These are phyloP conservation scores for Caenorhabditis macrosperma DNA, from an alignment of 2,888 invertebrate species.

Conservation along the genomic window DNA sequence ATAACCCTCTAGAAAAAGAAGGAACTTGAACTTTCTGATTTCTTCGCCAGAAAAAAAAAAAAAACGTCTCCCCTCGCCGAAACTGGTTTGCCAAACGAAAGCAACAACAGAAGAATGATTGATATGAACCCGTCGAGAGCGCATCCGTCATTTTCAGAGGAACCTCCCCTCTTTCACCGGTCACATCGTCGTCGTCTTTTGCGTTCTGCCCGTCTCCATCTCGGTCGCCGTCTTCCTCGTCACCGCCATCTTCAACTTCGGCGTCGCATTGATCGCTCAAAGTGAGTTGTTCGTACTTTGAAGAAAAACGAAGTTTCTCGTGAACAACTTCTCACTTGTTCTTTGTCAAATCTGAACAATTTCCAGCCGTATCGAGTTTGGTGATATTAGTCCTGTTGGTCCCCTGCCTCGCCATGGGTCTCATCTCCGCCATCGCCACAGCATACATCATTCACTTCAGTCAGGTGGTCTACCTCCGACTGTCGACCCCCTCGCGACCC, in stretches of 20 bases:
- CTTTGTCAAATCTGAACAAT: too few relatives aligned
- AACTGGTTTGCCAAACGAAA: too few relatives aligned
- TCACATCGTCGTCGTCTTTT: slow-evolving; percentile 40
- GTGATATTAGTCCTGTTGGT: slow-evolving; percentile 33
- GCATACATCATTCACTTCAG: slow-evolving; percentile 32
- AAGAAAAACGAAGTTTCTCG: background rate
- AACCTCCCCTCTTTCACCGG: slow-evolving; percentile 30
- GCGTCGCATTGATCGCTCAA: slow-evolving; percentile 40
- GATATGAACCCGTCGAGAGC: too few relatives aligned
- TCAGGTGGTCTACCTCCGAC: slow-evolving; percentile 22
- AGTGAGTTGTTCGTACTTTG: slow-evolving; percentile 11
- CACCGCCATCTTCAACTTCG: slow-evolving; percentile 42
- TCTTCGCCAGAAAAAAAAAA: too few relatives aligned
- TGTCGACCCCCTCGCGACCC: background rate
- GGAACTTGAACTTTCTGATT: too few relatives aligned
- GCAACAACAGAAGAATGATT: too few relatives aligned
- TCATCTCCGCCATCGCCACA: slow-evolving; percentile 33
- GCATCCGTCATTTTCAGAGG: slow-evolving; percentile 21
- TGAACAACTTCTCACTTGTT: background rate
- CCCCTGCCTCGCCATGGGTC: slow-evolving; percentile 4
- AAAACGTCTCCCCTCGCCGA: too few relatives aligned
- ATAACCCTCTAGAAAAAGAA: too few relatives aligned
- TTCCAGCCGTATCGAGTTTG: slow-evolving; percentile 34
- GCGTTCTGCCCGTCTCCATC: slow-evolving; percentile 38
- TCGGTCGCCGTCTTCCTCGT: slow-evolving; percentile 37